Conservation (phyloP, 2,888 invertebrate genomes). For the Dorcus hopei region DNA sequence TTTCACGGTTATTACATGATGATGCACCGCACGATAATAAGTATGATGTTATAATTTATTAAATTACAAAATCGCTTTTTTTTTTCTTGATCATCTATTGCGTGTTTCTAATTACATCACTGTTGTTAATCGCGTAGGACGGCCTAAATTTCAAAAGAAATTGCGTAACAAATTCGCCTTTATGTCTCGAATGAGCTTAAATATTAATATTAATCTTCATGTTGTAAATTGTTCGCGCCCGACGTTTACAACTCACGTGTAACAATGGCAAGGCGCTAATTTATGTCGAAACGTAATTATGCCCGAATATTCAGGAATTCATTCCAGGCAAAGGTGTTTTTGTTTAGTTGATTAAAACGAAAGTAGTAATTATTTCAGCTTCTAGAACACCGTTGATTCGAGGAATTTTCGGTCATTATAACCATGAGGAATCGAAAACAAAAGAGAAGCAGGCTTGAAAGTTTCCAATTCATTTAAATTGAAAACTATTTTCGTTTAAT, state of each 20-base stretch:
- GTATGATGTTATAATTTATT: slow-evolving; percentile 14
- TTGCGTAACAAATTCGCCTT: slow-evolving; percentile 4
- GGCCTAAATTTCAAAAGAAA: background rate
- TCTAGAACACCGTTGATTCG: no score
- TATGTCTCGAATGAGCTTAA: background rate
- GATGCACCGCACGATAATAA: slow-evolving; percentile 1
- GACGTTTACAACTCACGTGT: slow-evolving; percentile 1
- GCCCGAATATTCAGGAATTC: background rate
- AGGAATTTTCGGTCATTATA: no score
- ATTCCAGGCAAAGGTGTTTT: no score
- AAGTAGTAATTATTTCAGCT: no score
- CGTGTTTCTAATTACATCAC: slow-evolving; percentile 6
- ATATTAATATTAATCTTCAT: slow-evolving; percentile 12
- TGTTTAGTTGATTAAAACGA: background rate
- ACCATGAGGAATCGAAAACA: no score
- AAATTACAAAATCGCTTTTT: slow-evolving; percentile 10
- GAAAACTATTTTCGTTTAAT: background rate
- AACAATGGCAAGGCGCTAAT: no score
- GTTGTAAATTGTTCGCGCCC: slow-evolving; percentile 8
- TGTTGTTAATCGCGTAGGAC: background rate
- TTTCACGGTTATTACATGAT: background rate
- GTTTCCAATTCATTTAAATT: no score
- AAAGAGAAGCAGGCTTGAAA: no score
- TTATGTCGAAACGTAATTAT: no score
- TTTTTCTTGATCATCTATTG: background rate